These are phyloP conservation scores for Lindbergichthys nudifrons DNA, from an alignment of 2,797 vertebrate species.

Conservation along the genomic window DNA sequence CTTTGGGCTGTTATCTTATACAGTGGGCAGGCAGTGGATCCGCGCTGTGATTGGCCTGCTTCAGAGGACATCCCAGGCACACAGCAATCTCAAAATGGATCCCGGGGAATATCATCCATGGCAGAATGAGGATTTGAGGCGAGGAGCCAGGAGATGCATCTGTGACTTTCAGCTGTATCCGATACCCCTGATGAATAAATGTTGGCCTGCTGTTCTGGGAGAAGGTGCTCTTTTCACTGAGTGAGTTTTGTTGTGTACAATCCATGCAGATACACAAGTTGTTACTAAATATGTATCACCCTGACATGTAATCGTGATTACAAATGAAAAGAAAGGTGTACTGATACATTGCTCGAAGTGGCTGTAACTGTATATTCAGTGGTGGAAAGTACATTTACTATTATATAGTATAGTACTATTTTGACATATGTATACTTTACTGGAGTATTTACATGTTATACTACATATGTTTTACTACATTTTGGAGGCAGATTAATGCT, in stretches of 20 bases:
- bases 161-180: conserved; percentile 21
- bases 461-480: no score
- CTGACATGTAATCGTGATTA: no score
- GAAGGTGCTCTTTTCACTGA: neutral
- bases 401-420: no score
- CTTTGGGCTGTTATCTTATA: conserved; percentile 33
- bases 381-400: no score
- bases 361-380: no score
- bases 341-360: no score
- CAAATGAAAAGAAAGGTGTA: no score
- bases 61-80: conserved; percentile 48
- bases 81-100: conserved; percentile 45
- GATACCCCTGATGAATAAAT: conserved; percentile 51
- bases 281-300: no score
- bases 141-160: conserved; percentile 16
- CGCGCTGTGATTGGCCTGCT: conserved; percentile 35
- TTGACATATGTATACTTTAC: no score
- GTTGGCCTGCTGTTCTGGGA: conserved; percentile 4
- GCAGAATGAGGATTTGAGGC: conserved; percentile 42
- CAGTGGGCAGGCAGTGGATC: conserved; percentile 40
- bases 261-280: neutral
- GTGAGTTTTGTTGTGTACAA: conserved; percentile 6
- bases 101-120: conserved; percentile 52
- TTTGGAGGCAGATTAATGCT: no score
- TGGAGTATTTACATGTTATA: no score